Base-by-base conservation (phyloP, 2,888 invertebrate genomes). In the Tridacna crocea region DNA sequence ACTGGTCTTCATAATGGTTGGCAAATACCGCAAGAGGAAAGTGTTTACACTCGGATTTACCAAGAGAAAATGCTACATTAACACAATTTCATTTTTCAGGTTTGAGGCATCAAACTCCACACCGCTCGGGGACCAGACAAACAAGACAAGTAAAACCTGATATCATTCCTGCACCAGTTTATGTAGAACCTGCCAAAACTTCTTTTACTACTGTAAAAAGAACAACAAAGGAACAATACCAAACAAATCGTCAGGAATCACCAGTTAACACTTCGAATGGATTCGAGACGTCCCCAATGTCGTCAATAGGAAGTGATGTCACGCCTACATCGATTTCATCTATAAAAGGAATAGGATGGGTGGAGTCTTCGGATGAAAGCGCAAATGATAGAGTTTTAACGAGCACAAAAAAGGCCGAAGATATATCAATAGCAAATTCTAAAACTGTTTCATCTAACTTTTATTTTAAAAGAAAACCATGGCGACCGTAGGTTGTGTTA, bases 391-490 rank as follows among this genome's bases (percentile, higher is more conserved):
- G 66, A 11, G n/a, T 70, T 8, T n/a, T 51, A 51, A 10, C n/a
- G 4, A 70, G 10, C 22, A 51, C 46, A 13, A 66, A 26, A 26
- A 70, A 70, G 17, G 2, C 68, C 3, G 48, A 48, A 19, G 51
- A n/a, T 51, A 24, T 70, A 24, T 70, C 51, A 13, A 70, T 22
- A 15, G 6, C n/a, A 22, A 19, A 47, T 22, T 22, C 48, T 0
- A 22, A 8, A 19, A 17, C 66, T 12, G 26, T 22, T 11, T 17
- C 51, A 24, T n/a, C 51, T 8, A 70, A 47, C 19, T 70, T 51
- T 51, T 26, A 51, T 51, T 70, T 70, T 24, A 22, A 24, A n/a
- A 70, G 51, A 47, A 70, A 70, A 26, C 70, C 70, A 51, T 70
- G 70, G 70, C 19, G 12, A 51, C 70, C 70, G 0, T 70, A 51